These are phyloP conservation scores for Leucania comma DNA, from an alignment of 2,888 invertebrate genomes.

Conservation along the genomic window DNA sequence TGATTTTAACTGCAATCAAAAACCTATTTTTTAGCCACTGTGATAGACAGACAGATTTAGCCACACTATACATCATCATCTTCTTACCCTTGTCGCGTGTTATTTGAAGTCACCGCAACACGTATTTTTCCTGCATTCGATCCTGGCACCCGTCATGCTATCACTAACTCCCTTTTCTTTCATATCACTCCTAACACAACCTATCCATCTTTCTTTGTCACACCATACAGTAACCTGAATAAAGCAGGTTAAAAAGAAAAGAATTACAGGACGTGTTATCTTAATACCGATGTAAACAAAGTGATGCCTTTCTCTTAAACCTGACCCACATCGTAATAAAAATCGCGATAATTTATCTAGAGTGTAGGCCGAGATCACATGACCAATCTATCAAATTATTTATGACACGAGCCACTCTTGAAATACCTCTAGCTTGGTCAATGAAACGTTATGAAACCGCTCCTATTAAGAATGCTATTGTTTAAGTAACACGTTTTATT, in stretches of 20 bases:
- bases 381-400: constrained; percentile 59
- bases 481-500: constrained; percentile 39
- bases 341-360: constrained; percentile 55
- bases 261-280: constrained; percentile 13
- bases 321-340: constrained; percentile 70
- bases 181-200: too few relatives aligned
- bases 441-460: constrained; percentile 57
- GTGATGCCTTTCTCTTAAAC: constrained; percentile 68
- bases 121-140: too few relatives aligned
- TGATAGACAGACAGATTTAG: neutral
- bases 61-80: too few relatives aligned
- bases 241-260: too few relatives aligned
- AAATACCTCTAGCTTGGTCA: constrained; percentile 52
- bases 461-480: constrained; percentile 46
- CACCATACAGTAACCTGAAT: too few relatives aligned
- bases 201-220: neutral
- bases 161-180: too few relatives aligned
- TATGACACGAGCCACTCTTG: constrained; percentile 52
- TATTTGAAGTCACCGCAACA: too few relatives aligned
- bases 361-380: constrained; percentile 54
- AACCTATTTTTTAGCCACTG: neutral
- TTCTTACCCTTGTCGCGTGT: too few relatives aligned
- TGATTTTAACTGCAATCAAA: too few relatives aligned
- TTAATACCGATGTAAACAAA: constrained; percentile 45
- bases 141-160: too few relatives aligned